phyloP scores from a whole-genome alignment of 2,113 vertebrate genomes.

The Ifrita kowaldi region DNA sequence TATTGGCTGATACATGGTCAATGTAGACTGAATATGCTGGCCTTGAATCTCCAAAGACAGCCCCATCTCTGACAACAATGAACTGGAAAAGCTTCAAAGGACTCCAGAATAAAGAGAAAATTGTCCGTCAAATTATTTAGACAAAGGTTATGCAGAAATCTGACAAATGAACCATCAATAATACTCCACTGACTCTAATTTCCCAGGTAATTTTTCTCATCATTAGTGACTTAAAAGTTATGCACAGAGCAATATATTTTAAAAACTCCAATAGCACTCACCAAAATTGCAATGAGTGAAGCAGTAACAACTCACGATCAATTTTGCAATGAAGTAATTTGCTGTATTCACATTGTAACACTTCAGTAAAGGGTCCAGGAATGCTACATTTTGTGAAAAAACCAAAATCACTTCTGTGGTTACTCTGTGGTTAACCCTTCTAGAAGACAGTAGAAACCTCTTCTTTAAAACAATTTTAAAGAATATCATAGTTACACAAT shows the following conservation, averaged over 20 bases:
- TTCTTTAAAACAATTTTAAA: neutral
- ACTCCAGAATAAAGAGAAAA: slow-evolving; percentile 7
- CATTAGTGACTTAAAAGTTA: slow-evolving; percentile 30
- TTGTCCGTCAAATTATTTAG: slow-evolving; percentile 32
- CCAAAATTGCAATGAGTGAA: neutral
- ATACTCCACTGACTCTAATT: slow-evolving; percentile 24
- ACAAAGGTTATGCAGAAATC: slow-evolving; percentile 28
- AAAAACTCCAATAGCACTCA: slow-evolving; percentile 13
- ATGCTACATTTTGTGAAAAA: neutral
- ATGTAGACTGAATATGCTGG: neutral
- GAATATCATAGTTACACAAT: neutral
- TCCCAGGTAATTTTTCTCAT: slow-evolving; percentile 49
- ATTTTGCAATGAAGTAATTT: slow-evolving; percentile 43
- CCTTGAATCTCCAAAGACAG: neutral
- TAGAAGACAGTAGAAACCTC: neutral
- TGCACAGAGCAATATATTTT: neutral
- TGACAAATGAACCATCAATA: slow-evolving; percentile 31
- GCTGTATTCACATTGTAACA: slow-evolving; percentile 6
- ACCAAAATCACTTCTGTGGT: neutral
- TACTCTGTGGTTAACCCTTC: neutral
- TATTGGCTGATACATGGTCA: neutral
- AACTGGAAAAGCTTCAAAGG: neutral
- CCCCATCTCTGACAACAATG: neutral
- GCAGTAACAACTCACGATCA: slow-evolving; percentile 7
- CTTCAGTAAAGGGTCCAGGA: neutral